Base-by-base conservation (phyloP, 2,113 vertebrate species). In the Pangasianodon hypophthalmus region DNA sequence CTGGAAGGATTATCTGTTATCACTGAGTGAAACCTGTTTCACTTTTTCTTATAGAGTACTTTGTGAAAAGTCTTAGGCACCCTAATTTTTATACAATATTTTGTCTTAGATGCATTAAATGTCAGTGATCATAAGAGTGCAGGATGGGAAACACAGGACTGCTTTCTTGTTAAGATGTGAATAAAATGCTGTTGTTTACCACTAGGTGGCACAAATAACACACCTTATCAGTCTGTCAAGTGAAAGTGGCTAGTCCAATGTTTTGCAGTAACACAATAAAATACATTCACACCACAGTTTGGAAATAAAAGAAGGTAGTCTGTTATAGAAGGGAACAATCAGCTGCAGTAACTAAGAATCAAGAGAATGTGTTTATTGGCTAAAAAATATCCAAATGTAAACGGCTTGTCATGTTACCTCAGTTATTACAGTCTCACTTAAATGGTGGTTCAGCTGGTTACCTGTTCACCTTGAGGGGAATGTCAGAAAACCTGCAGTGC, bases 321-420 rank as follows among this genome's bases (percentile, higher is more conserved):
- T 94, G 93, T 93, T 92, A 91, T 94, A 94, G 93, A 94, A 88
- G 26, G 88, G 60, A 91, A 91, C 91, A 92, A 92, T 92, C 62
- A 93, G 92, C 37, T 90, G 87, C 90, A 92, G 93, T 96, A 96
- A 93, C 94, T 96, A 93, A 90, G 94, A 96, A 95, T 94, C 94
- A 92, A 91, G 92, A 94, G 93, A 92, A 58, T 93, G 92, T 93
- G 91, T 92, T 93, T 82, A 88, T 44, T 60, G 83, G 91, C 93
- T 94, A 91, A 94, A 93, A 92, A 95, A 94, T 88, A 90, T 92
- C 90, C 88, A 95, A 95, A 95, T 84, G 94, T 95, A 95, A 94
- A 1, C 84, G 26, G 73, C 88, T 92, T 91, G 80, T 95, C 90
- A 90, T 89, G 92, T 52, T 82, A 82, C 50, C 26, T 80, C 21